These are phyloP conservation scores for Nomia melanderi DNA, from an alignment of 1,140 invertebrate species.

Conservation along the genomic window DNA sequence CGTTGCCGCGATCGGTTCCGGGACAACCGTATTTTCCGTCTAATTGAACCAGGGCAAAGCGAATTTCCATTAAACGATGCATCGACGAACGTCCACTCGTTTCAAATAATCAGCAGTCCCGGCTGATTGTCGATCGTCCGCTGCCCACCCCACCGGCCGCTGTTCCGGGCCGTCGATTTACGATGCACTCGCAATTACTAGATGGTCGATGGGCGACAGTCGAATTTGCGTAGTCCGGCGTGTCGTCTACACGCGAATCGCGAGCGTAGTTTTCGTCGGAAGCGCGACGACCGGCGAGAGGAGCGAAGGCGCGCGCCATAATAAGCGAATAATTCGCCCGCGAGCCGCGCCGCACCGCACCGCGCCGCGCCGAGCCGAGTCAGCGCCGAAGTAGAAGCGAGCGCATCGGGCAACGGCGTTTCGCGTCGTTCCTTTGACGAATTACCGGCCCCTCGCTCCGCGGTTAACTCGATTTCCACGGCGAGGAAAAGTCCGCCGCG, in stretches of 20 bases:
- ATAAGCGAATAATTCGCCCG: slow-evolving; percentile 47
- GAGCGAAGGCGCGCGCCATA: slow-evolving; percentile 25
- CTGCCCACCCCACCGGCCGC: neutral
- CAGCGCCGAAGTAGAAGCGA: neutral
- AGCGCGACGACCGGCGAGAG: slow-evolving; percentile 3
- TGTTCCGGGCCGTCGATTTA: neutral
- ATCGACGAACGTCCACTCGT: slow-evolving; percentile 21
- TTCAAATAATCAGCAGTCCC: slow-evolving; percentile 19
- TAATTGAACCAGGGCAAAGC: slow-evolving; percentile 24
- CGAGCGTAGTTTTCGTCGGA: slow-evolving; percentile 13
- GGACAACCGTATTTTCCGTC: slow-evolving; percentile 20
- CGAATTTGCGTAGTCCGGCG: slow-evolving; percentile 50
- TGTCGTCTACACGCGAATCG: slow-evolving; percentile 15
- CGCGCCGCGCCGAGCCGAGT: neutral
- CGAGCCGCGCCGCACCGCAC: slow-evolving; percentile 13
- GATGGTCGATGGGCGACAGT: slow-evolving; percentile 47
- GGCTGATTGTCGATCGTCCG: slow-evolving; percentile 24
- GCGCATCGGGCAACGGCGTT: neutral
- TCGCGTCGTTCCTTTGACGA: slow-evolving; percentile 1
- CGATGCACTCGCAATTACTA: slow-evolving; percentile 21
- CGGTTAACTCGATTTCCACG: slow-evolving; percentile 11
- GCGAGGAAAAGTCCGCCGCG: neutral
- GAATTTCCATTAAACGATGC: slow-evolving; percentile 20
- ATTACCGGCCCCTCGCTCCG: neutral
- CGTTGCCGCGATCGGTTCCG: slow-evolving; percentile 22